phyloP scores from a whole-genome alignment of 2,113 vertebrate species.

The Sceloporus tristichus region DNA sequence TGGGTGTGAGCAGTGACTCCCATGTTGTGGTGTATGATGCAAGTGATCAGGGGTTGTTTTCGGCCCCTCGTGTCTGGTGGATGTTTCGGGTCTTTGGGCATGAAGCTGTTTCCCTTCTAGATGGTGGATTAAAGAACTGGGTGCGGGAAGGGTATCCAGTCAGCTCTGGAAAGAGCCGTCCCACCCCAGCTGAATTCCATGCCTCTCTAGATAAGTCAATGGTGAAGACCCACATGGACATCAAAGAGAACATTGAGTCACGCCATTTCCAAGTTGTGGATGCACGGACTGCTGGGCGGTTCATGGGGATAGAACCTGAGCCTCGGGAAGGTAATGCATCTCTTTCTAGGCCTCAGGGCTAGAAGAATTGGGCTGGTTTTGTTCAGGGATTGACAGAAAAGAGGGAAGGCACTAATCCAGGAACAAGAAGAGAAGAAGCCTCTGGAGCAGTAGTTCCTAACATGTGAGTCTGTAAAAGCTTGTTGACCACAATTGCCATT shows the following conservation, averaged over 20 bases:
- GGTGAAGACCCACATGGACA: slow-evolving; percentile 87
- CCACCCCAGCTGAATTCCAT: slow-evolving; percentile 74
- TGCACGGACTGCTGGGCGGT: slow-evolving; percentile 84
- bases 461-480: background rate
- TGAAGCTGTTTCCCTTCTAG: slow-evolving; percentile 86
- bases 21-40: slow-evolving; percentile 94
- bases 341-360: background rate
- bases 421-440: background rate
- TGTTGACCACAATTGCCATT: background rate
- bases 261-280: slow-evolving; percentile 87
- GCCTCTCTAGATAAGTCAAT: slow-evolving; percentile 79
- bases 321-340: slow-evolving; percentile 87
- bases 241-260: slow-evolving; percentile 85
- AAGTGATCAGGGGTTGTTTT: slow-evolving; percentile 89
- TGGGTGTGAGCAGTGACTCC: slow-evolving; percentile 87
- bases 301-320: slow-evolving; percentile 89
- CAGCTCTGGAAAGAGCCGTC: slow-evolving; percentile 73
- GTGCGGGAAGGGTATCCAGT: slow-evolving; percentile 77
- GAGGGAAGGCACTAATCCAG: background rate
- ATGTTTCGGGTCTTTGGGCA: slow-evolving; percentile 96
- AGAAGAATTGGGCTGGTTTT: slow-evolving; percentile 29
- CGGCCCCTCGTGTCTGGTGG: slow-evolving; percentile 94
- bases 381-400: background rate
- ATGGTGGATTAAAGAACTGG: slow-evolving; percentile 92
- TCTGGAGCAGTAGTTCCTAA: background rate